Evolutionary conservation across 23 tunicate species (phyloP).

Genomic region (Botrylloides violaceus): DNA sequence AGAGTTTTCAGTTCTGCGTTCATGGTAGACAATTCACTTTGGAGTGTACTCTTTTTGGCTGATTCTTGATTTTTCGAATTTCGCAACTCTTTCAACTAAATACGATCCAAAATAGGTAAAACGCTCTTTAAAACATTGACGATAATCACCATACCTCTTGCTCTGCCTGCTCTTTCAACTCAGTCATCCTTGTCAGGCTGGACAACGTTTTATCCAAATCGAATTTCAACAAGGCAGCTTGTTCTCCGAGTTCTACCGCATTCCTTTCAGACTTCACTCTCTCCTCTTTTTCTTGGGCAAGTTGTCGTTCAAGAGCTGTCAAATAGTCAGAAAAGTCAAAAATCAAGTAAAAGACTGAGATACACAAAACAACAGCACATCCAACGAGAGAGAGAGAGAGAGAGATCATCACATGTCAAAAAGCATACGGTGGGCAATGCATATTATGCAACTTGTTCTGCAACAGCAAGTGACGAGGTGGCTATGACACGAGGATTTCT

Average conservation of each 20-base stretch:
- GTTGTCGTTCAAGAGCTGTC: constrained; percentile 61
- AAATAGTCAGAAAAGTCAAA: constrained; percentile 8
- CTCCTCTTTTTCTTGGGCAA: constrained; percentile 40
- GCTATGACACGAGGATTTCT: too few relatives aligned
- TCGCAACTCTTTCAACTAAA: constrained; percentile 51
- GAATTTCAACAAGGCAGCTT: constrained; percentile 48
- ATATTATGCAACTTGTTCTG: neutral
- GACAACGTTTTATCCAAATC: constrained; percentile 64
- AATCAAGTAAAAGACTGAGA: too few relatives aligned
- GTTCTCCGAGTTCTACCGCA: constrained; percentile 42
- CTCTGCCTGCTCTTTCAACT: constrained; percentile 45
- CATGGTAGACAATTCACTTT: constrained; percentile 45
- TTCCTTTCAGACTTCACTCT: constrained; percentile 52
- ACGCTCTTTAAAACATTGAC: too few relatives aligned
- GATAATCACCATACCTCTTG: constrained; percentile 28
- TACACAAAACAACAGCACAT: too few relatives aligned
- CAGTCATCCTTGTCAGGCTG: constrained; percentile 25
- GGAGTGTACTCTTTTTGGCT: constrained; percentile 51
- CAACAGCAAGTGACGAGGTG: neutral
- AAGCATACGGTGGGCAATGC: too few relatives aligned
- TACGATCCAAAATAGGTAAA: too few relatives aligned
- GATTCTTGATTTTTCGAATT: constrained; percentile 48
- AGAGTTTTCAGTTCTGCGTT: constrained; percentile 54
- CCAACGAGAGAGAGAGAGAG: too few relatives aligned
- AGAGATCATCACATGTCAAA: too few relatives aligned